Conservation (phyloP, 1,140 invertebrate species). For the Tetragonula clypearis region DNA sequence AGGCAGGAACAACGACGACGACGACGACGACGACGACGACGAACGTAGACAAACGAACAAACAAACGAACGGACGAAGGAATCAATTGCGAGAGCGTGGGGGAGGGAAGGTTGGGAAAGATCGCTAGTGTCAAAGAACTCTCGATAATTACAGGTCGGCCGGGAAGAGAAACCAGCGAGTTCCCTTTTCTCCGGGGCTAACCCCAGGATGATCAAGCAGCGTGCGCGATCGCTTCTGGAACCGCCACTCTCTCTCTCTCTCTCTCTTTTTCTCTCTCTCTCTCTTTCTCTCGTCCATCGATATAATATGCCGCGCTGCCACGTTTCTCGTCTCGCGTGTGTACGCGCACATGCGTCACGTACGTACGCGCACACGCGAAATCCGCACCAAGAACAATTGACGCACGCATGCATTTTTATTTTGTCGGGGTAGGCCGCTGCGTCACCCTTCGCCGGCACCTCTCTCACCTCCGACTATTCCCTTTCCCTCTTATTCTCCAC, state of each 20-base stretch:
- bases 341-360: not conserved
- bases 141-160: conserved; percentile 52
- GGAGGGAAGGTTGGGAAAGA: not conserved
- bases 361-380: not conserved
- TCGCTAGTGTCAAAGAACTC: conserved; percentile 48
- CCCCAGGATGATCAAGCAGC: conserved; percentile 46
- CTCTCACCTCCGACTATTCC: conserved; percentile 11
- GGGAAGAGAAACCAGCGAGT: conserved; percentile 46
- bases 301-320: conserved; percentile 37
- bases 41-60: not conserved
- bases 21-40: too few species aligned
- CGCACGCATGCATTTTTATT: conserved; percentile 73
- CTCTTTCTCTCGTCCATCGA: conserved; percentile 28
- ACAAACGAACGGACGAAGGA: conserved; percentile 19
- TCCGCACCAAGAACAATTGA: conserved; percentile 71
- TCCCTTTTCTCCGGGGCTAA: conserved; percentile 27
- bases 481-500: not conserved
- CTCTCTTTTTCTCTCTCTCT: not conserved
- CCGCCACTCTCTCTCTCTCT: not conserved
- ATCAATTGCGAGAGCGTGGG: conserved; percentile 24
- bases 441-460: conserved; percentile 24
- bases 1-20: not conserved
- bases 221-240: conserved; percentile 43
- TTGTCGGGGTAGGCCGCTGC: conserved; percentile 50
- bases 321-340: not conserved